phyloP scores from a whole-genome alignment of 2,113 vertebrate genomes.

The Hippotragus niger region DNA sequence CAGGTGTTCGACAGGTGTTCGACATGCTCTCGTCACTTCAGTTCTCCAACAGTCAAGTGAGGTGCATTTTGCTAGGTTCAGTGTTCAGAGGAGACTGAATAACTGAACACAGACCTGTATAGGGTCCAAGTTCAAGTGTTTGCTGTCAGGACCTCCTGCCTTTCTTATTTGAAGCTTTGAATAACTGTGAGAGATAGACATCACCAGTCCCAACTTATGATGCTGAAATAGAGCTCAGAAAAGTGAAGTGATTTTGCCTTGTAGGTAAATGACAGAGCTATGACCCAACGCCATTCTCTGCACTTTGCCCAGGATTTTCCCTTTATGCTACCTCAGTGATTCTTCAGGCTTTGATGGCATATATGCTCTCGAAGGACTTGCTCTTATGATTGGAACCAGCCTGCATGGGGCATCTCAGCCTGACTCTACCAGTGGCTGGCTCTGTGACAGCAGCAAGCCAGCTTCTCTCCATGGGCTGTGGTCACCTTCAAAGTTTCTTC shows the following conservation, averaged over 20 bases:
- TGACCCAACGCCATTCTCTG: neutral
- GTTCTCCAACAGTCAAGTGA: neutral
- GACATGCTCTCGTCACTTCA: neutral
- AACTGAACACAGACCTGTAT: neutral
- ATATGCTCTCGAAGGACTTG: neutral
- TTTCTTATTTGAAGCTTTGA: neutral
- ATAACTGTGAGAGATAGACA: no score
- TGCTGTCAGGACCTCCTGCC: neutral
- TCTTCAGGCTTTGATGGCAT: neutral
- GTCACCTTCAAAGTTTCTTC: neutral
- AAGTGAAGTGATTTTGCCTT: neutral
- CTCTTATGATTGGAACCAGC: neutral
- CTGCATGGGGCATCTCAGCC: neutral
- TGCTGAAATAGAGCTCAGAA: neutral
- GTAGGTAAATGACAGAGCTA: neutral
- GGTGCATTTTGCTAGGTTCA: neutral
- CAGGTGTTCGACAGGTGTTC: neutral
- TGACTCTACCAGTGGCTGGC: neutral
- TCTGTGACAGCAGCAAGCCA: accelerated
- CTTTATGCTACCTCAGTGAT: neutral
- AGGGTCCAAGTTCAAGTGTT: neutral
- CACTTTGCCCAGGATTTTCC: neutral
- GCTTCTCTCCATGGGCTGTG: neutral
- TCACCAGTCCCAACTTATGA: neutral
- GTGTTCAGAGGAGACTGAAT: neutral